Evolutionary conservation across 2,113 vertebrate genomes (phyloP), one percentile per base, ranked within the genome.

Genomic region (Nansenia antarctica): DNA sequence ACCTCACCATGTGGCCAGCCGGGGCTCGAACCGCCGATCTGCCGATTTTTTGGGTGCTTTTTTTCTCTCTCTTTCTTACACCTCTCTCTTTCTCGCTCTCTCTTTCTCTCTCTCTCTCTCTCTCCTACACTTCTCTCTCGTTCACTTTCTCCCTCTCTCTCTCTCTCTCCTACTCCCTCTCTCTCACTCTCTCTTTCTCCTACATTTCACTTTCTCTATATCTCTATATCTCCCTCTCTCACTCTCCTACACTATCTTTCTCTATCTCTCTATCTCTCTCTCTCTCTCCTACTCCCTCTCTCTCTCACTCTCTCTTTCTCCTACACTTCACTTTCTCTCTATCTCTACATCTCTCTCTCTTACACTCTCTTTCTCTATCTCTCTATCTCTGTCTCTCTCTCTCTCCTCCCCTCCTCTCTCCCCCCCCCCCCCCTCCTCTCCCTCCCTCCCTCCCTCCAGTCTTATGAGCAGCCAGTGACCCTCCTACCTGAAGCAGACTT

Each of bases 401-500:
- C 35, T 11, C 35, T 11, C 35, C 35, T 11, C 35, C 20, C 20
- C n/a, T 20, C 18, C 49, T 9, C 49, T 9, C 18, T 9, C 49
- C 18, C 49, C 49, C 18, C 20, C 49, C 7, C 3, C 8, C 2
- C 34, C 26, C 3, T 53, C 27, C 9, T 45, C 18, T 11, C 32
- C 42, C 22, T 34, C 4, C 47, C 49, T 60, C n/a, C 53, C 1
- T 32, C 15, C 15, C 62, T 65, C 8, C 34, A 47, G n/a, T n/a
- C n/a, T n/a, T n/a, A n/a, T n/a, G n/a, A n/a, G n/a, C n/a, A n/a
- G n/a, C n/a, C 31, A 26, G 69, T 64, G 58, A 42, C 18, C 22
- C 60, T 26, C 58, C 54, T 59, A 3, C 32, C 53, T 32, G 49
- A n/a, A 59, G 49, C 30, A 24, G 22, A 52, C 62, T 70, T 75